A percentile compares a stretch with the other conserved stretches of the same genome.
These are phyloP conservation scores for Apoda limacodes DNA, from an alignment of 2,888 invertebrate genomes.

Conservation along the genomic window DNA sequence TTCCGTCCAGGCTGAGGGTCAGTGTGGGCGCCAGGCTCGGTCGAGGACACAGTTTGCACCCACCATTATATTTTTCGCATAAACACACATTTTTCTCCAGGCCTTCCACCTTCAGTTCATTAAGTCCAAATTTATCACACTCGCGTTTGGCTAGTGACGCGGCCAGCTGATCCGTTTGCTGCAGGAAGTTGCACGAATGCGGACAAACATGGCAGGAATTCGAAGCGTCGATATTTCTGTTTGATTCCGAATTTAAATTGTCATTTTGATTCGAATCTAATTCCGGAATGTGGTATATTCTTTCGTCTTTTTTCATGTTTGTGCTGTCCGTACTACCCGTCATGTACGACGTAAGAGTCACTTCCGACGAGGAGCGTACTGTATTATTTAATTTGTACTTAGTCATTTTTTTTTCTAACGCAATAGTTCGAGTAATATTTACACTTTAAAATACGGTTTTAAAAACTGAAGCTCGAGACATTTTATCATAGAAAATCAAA, in stretches of 20 bases:
- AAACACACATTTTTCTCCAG: conserved; percentile 46
- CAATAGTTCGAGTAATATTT: not conserved
- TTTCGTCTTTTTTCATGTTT: conserved; percentile 28
- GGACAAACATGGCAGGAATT: conserved; percentile 43
- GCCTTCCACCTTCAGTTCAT: conserved; percentile 51
- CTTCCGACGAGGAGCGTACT: conserved; percentile 44
- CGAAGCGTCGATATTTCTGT: conserved; percentile 35
- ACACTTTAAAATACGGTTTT: conserved; percentile 44
- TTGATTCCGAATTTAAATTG: conserved; percentile 33
- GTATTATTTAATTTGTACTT: conserved; percentile 67
- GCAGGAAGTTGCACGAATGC: conserved; percentile 39
- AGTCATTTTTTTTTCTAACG: conserved; percentile 43
- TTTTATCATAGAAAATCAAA: conserved; percentile 30
- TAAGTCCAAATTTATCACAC: conserved; percentile 45
- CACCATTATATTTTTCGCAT: conserved; percentile 58
- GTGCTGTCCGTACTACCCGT: conserved; percentile 36
- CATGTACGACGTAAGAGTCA: conserved; percentile 60
- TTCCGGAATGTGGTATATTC: conserved; percentile 29
- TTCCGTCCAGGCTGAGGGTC: conserved; percentile 33
- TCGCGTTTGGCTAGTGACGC: conserved; percentile 42
- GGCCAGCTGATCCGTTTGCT: conserved; percentile 36
- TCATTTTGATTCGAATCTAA: conserved; percentile 45
- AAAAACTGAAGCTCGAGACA: conserved; percentile 48
- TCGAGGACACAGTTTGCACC: conserved; percentile 55
- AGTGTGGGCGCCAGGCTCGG: conserved; percentile 35